Evolutionary conservation across 2,113 vertebrate genomes (phyloP).

Genomic region (Columba janthina): DNA sequence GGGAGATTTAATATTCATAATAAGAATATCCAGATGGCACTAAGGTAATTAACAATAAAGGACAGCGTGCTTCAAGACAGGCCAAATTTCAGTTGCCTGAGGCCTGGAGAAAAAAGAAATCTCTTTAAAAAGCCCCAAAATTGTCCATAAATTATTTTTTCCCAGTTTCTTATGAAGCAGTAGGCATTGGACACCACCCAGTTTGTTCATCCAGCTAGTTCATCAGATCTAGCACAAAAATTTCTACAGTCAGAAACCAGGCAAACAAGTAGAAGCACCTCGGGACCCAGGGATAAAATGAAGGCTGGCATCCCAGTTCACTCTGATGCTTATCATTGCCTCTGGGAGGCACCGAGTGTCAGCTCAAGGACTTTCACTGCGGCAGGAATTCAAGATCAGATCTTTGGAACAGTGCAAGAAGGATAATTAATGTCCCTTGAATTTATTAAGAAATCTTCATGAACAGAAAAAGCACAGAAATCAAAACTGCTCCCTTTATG

Average conservation of each 20-base stretch:
- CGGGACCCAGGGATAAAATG: neutral
- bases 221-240: neutral
- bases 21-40: conserved; percentile 33
- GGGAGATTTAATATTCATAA: neutral
- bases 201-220: neutral
- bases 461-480: neutral
- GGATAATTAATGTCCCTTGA: neutral
- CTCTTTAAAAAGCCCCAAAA: conserved; percentile 3
- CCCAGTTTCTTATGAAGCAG: neutral
- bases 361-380: neutral
- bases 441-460: neutral
- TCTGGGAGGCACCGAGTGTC: neutral
- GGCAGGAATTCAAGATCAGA: neutral
- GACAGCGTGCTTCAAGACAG: neutral
- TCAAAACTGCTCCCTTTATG: neutral
- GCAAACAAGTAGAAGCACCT: conserved; percentile 17
- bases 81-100: conserved; percentile 3
- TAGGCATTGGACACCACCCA: neutral
- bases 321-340: neutral
- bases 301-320: neutral
- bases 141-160: neutral
- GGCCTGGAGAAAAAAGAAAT: conserved; percentile 8
- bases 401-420: neutral
- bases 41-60: conserved; percentile 35
- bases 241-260: conserved; percentile 1